A percentile compares a stretch with the other conserved stretches of the same genome.
phyloP scores from a whole-genome alignment of 2,797 vertebrate species.

The Cossypha polioptera region DNA sequence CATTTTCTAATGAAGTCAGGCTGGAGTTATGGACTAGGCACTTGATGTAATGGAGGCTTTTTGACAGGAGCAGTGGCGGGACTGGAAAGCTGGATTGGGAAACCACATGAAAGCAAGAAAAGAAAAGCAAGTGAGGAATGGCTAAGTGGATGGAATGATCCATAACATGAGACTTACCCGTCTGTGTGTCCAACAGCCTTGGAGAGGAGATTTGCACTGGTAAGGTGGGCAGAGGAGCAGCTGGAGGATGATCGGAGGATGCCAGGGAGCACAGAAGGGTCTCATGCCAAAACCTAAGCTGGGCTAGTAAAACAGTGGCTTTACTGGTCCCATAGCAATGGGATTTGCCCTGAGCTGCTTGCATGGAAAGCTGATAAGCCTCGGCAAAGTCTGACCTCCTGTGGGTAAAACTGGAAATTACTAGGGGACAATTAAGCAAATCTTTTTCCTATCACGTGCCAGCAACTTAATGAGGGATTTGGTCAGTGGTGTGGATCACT shows the following conservation, averaged over 20 bases:
- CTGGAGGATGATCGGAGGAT: background rate
- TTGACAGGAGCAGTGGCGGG: background rate
- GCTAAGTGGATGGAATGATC: background rate
- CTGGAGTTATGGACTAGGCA: background rate
- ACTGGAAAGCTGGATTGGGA: background rate
- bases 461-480: background rate
- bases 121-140: background rate
- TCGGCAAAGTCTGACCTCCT: slow-evolving; percentile 43
- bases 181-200: background rate
- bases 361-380: background rate
- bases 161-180: background rate
- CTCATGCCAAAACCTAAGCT: background rate
- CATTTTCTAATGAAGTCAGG: background rate
- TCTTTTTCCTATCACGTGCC: background rate
- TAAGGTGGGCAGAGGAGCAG: background rate
- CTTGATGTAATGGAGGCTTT: background rate
- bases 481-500: background rate
- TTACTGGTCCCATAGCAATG: background rate
- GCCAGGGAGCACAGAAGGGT: background rate
- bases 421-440: background rate
- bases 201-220: background rate
- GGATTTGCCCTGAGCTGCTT: background rate
- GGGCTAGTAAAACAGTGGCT: background rate
- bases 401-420: slow-evolving; percentile 44
- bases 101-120: background rate